Conservation (phyloP, 2,797 vertebrate species). For the Nannoperca australis region DNA sequence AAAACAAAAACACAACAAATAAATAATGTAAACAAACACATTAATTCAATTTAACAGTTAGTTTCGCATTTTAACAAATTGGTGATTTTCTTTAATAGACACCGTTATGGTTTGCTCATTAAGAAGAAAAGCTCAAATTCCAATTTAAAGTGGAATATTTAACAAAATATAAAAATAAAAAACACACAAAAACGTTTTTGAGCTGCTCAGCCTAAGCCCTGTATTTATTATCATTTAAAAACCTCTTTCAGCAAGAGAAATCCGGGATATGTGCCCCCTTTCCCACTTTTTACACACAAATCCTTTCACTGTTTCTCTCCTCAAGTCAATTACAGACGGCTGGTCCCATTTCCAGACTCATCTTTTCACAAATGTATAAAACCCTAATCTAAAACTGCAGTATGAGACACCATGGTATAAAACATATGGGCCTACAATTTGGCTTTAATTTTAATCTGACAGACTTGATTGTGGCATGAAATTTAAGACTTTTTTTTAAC, state of each 20-base stretch:
- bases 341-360: conserved; percentile 22
- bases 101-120: background rate
- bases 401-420: conserved; percentile 8
- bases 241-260: background rate
- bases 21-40: background rate
- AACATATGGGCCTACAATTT: conserved; percentile 28
- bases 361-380: conserved; percentile 30
- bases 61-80: background rate
- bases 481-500: background rate
- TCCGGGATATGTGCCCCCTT: too few relatives aligned
- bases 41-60: background rate
- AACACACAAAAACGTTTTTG: background rate
- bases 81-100: background rate
- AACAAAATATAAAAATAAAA: background rate
- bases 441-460: conserved; percentile 39
- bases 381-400: conserved; percentile 28
- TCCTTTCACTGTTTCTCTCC: background rate
- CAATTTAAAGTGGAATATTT: background rate
- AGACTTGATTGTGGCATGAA: conserved; percentile 18
- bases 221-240: background rate
- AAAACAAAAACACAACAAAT: background rate
- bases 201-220: background rate
- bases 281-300: background rate
- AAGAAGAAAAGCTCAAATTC: background rate
- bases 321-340: conserved; percentile 25